Percentiles rank a stretch among this genome's conserved stretches.
These are phyloP conservation scores for Neotragus moschatus DNA, from an alignment of 2,113 vertebrate species.

Conservation along the genomic window DNA sequence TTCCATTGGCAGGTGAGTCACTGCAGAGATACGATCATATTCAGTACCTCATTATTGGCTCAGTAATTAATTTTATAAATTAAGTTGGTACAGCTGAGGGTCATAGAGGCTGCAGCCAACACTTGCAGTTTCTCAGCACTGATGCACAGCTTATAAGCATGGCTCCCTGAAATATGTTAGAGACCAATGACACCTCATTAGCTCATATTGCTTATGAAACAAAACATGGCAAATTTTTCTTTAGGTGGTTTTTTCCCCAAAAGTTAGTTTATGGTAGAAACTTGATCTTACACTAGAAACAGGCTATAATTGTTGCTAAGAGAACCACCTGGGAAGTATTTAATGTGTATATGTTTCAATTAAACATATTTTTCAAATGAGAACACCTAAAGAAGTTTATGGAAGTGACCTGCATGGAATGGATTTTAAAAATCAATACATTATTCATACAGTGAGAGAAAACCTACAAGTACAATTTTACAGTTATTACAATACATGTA, in stretches of 20 bases:
- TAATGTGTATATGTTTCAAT: not conserved
- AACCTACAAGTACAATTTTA: not conserved
- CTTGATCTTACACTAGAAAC: not conserved
- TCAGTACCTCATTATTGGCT: not conserved
- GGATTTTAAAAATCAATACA: not conserved
- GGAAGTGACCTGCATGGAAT: not conserved
- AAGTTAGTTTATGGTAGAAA: slow-evolving; percentile 10
- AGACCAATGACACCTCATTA: not conserved
- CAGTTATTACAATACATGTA: not conserved
- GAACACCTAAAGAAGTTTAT: not conserved
- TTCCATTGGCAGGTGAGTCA: slow-evolving; percentile 45
- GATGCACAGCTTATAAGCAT: not conserved
- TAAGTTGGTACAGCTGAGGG: not conserved
- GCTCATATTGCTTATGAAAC: not conserved
- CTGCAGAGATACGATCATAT: not conserved
- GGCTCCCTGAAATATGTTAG: not conserved
- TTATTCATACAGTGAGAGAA: not conserved
- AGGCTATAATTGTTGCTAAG: slow-evolving; percentile 18
- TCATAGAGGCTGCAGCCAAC: not conserved
- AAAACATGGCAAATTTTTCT: not conserved
- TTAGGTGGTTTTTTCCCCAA: not conserved
- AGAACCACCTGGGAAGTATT: slow-evolving; percentile 4
- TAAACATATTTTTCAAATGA: slow-evolving; percentile 52
- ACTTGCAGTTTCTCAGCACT: not conserved
- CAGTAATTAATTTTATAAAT: not conserved